A percentile compares a stretch with the other conserved stretches of the same genome.
Evolutionary conservation across 2,888 invertebrate species (phyloP).

Genomic region (Hydroisotoma schaefferi): DNA sequence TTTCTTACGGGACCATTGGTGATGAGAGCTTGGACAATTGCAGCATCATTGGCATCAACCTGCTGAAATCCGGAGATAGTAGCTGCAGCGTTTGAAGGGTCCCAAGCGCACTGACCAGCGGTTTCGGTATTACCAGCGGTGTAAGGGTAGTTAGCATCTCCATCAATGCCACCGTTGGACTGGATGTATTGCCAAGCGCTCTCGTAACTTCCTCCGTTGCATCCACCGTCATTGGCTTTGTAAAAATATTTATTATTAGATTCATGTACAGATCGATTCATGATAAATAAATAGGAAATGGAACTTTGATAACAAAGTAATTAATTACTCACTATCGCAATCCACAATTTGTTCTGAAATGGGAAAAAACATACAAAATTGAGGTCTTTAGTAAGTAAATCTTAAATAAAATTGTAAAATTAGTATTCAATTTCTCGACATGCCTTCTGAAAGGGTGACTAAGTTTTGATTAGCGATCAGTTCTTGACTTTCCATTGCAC

Average conservation of each 20-base stretch:
- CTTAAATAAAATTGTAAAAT: too few relatives aligned
- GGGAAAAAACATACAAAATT: too few relatives aligned
- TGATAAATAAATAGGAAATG: background rate
- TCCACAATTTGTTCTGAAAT: constrained; percentile 54
- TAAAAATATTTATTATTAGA: background rate
- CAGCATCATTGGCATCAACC: background rate
- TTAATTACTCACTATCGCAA: constrained; percentile 48
- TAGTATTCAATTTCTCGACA: too few relatives aligned
- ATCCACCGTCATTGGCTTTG: constrained; percentile 57
- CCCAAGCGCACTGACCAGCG: background rate
- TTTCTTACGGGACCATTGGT: background rate
- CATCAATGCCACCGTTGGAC: constrained; percentile 82
- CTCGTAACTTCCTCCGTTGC: constrained; percentile 79
- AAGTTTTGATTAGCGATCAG: constrained; percentile 49
- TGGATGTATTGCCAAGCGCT: constrained; percentile 79
- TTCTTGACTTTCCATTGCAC: constrained; percentile 52
- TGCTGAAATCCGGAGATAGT: background rate
- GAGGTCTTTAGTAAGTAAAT: too few relatives aligned
- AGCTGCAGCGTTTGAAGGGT: background rate
- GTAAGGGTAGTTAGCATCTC: constrained; percentile 83
- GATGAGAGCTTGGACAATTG: background rate
- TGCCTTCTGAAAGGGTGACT: too few relatives aligned
- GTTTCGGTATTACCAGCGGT: background rate
- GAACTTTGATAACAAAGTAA: background rate
- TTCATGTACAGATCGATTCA: background rate